Evolutionary conservation across 2,113 vertebrate species (phyloP).

Genomic region (Excalfactoria chinensis): DNA sequence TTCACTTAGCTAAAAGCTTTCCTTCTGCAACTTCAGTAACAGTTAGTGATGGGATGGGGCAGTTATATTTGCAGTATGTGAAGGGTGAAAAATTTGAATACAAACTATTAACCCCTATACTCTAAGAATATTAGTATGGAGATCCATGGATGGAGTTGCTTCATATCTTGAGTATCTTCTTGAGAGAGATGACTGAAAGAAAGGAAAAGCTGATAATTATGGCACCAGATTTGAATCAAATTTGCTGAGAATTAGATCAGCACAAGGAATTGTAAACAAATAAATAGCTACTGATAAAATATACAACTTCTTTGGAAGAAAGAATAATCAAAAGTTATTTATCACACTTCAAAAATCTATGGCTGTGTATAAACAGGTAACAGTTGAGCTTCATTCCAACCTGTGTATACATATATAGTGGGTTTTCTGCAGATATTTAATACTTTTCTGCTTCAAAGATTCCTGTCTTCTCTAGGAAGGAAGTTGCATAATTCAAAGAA

Average conservation of each 20-base stretch:
- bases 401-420: too few species aligned
- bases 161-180: not conserved
- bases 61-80: not conserved
- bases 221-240: not conserved
- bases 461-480: not conserved
- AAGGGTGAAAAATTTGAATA: not conserved
- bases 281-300: not conserved
- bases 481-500: not conserved
- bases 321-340: not conserved
- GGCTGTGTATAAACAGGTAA: not conserved
- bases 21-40: not conserved
- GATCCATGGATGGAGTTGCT: not conserved
- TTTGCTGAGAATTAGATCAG: not conserved
- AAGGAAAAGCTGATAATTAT: not conserved
- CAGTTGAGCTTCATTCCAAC: not conserved
- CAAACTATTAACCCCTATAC: not conserved
- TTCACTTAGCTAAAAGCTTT: not conserved
- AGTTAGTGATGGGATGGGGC: not conserved
- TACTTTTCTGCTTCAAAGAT: not conserved
- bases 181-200: not conserved
- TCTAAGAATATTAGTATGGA: not conserved
- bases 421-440: not conserved
- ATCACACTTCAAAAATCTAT: too few species aligned
- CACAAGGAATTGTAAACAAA: not conserved
- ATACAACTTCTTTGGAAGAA: not conserved